Evolutionary conservation across 2,888 invertebrate species (phyloP), one percentile per base, ranked within the genome.

Genomic region (Dione vanillae): DNA sequence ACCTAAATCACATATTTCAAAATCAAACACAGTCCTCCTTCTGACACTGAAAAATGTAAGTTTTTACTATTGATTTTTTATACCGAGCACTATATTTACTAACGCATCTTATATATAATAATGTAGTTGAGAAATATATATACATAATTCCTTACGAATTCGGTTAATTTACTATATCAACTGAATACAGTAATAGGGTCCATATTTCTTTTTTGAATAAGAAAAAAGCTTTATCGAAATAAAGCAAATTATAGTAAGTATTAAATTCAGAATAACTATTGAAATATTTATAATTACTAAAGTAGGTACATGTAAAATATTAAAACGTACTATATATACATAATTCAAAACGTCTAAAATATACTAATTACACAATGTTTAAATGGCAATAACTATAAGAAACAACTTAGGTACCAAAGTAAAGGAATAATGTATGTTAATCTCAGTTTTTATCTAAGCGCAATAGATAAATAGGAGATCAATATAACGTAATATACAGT

Each of bases 381-480:
- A 19, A 56, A 56, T 1, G 11, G 11, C 56, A 40, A 37, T 19
- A 56, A 56, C 16, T 12, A 16, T 56, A 37, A 56, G 16, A 47
- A 47, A 9, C 5, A 35, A 35, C 8, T 9, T 56, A 56, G 7
- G 0, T 2, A 37, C 12, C 56, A 56, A 11, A 16, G 10, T 40
- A 56, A 56, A 16, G 14, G 7, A 56, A 56, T 6, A 37, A 11
- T n/a, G 1, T 35, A 35, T 10, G 7, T 61, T 45, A 27, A 61
- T 61, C 61, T 61, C 61, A 45, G 61, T 61, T n/a, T 11, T 40
- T 61, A 61, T 61, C 61, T 61, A 45, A n/a, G 1, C 7, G n/a
- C 27, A n/a, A 20, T 61, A 61, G 61, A 61, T 45, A 61, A 61
- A 61, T 16, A 14, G 16, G 61, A 61, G 61, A 61, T 61, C 61